Conservation (phyloP, 2,797 vertebrate genomes). For the Gobio occitaniae region DNA sequence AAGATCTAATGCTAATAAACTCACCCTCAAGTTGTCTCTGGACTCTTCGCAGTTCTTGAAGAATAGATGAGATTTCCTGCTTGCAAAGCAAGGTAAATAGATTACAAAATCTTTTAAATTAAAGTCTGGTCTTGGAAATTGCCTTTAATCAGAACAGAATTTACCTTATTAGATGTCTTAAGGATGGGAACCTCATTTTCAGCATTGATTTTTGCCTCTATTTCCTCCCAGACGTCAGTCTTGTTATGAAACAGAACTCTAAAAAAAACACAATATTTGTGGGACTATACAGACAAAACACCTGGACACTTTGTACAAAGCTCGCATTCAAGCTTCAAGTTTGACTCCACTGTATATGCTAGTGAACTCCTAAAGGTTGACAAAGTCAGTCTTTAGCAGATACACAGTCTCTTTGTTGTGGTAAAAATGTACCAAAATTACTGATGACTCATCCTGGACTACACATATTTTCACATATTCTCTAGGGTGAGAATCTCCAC, state of each 20-base stretch:
- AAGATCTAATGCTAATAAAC: conserved; percentile 50
- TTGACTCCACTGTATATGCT: background rate
- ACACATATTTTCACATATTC: background rate
- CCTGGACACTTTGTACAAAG: background rate
- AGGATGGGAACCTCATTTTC: conserved; percentile 94
- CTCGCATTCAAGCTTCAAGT: too few species aligned
- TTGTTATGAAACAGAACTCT: conserved; percentile 90
- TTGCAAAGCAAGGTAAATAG: background rate
- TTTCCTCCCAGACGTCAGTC: conserved; percentile 91
- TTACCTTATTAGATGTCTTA: conserved; percentile 94
- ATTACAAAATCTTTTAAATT: background rate
- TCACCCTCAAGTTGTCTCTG: conserved; percentile 95
- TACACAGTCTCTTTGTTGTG: background rate
- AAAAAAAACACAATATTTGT: conserved; percentile 32
- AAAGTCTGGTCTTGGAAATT: background rate
- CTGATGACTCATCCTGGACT: background rate
- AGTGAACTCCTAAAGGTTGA: background rate
- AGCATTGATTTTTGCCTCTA: conserved; percentile 91
- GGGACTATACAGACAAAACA: background rate
- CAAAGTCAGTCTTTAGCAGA: background rate
- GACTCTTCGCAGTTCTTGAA: conserved; percentile 91
- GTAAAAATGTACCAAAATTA: background rate
- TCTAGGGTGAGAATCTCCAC: background rate
- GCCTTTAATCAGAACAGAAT: background rate
- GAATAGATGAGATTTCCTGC: conserved; percentile 93